phyloP scores from a whole-genome alignment of 2,113 vertebrate genomes.

The Neofelis nebulosa region DNA sequence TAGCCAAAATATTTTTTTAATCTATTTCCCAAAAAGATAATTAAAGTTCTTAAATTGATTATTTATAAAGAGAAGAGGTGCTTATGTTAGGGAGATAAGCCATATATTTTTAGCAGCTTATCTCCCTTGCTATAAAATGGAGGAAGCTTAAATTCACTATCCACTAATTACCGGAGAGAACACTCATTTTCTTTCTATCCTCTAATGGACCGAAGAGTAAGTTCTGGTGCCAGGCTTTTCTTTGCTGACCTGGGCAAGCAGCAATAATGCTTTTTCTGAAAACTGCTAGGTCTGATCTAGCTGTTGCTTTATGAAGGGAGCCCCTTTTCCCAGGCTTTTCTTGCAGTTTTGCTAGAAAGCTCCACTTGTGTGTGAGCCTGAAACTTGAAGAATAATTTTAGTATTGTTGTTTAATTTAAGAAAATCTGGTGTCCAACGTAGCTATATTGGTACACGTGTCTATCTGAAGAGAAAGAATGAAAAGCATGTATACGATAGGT shows the following conservation, averaged over 20 bases:
- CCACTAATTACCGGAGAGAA: constrained; percentile 66
- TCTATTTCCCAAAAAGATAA: background rate
- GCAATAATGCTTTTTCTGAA: background rate
- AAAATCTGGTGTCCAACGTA: background rate
- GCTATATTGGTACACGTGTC: background rate
- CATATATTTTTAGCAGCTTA: constrained; percentile 80
- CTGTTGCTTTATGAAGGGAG: constrained; percentile 50
- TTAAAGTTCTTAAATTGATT: constrained; percentile 3
- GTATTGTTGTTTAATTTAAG: constrained; percentile 30
- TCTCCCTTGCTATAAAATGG: constrained; percentile 74
- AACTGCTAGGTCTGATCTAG: constrained; percentile 55
- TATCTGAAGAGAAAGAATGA: background rate
- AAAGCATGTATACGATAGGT: background rate
- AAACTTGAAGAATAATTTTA: background rate
- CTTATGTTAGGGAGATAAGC: constrained; percentile 56
- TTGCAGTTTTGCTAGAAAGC: background rate
- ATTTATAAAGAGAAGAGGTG: background rate
- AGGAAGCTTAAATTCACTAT: constrained; percentile 78
- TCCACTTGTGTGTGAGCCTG: background rate
- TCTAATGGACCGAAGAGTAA: constrained; percentile 4
- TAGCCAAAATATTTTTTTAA: background rate
- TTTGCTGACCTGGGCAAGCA: constrained; percentile 12
- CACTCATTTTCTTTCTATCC: background rate
- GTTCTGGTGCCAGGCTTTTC: constrained; percentile 52
- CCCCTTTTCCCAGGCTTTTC: background rate